Percentiles rank a stretch among this genome's conserved stretches.
Conservation (phyloP, 2,797 vertebrate species). For the Apogon talboti region DNA sequence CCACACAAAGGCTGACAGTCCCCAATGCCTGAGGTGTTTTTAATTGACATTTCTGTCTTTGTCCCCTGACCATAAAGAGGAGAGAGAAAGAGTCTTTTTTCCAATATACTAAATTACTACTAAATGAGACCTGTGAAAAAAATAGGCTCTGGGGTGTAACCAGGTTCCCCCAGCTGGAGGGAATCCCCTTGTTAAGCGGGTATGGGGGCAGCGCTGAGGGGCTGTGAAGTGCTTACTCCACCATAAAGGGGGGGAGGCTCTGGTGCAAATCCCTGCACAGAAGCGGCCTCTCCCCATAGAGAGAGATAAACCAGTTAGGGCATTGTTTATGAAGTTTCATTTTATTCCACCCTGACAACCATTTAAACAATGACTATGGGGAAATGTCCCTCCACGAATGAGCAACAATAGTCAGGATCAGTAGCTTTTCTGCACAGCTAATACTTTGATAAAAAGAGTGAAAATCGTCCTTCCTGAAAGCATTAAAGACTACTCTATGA, state of each 20-base stretch:
- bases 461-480: constrained; percentile 96
- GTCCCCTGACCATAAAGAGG: constrained; percentile 74
- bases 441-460: constrained; percentile 89
- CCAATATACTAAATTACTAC: constrained; percentile 80
- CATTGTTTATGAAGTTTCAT: constrained; percentile 94
- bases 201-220: constrained; percentile 68
- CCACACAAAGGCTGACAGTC: constrained; percentile 80
- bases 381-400: constrained; percentile 91
- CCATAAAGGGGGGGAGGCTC: constrained; percentile 82
- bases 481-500: constrained; percentile 88
- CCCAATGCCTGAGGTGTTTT: constrained; percentile 82
- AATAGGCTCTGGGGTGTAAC: constrained; percentile 76
- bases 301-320: constrained; percentile 90
- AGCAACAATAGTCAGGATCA: constrained; percentile 91
- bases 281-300: constrained; percentile 85
- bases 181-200: constrained; percentile 79
- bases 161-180: constrained; percentile 73
- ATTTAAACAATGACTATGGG: constrained; percentile 97
- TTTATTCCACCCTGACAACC: constrained; percentile 97
- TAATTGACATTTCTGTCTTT: constrained; percentile 86
- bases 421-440: constrained; percentile 89
- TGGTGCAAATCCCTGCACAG: constrained; percentile 88
- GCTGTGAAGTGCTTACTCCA: constrained; percentile 80
- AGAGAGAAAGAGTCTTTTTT: constrained; percentile 62
- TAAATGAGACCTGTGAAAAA: constrained; percentile 79